Percentiles rank a stretch among this genome's conserved stretches.
Evolutionary conservation across 2,797 vertebrate genomes (phyloP).

Genomic region (Brachyalestes nurse): DNA sequence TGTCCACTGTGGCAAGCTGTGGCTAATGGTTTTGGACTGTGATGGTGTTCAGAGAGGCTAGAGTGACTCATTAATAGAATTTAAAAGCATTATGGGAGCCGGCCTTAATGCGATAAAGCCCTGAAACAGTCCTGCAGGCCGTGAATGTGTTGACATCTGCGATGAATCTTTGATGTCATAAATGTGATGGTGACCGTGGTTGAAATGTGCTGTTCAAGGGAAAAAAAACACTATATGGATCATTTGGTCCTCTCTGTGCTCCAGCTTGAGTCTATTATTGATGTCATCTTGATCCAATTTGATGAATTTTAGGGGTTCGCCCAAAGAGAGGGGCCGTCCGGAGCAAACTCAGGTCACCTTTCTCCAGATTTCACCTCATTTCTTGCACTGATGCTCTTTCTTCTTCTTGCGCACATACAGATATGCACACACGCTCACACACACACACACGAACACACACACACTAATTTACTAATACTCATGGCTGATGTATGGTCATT

Average conservation of each 20-base stretch:
- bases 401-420: conserved; percentile 12
- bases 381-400: conserved; percentile 46
- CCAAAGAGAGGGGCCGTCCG: conserved; percentile 61
- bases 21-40: conserved; percentile 46
- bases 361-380: conserved; percentile 57
- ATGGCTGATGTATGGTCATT: conserved; percentile 46
- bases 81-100: conserved; percentile 43
- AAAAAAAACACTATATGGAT: conserved; percentile 60
- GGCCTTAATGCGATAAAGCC: conserved; percentile 58
- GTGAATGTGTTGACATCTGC: conserved; percentile 63
- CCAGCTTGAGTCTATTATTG: conserved; percentile 64
- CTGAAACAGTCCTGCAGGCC: conserved; percentile 54
- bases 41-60: conserved; percentile 38
- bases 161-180: conserved; percentile 62
- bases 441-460: background rate
- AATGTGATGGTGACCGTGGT: conserved; percentile 56
- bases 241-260: conserved; percentile 56
- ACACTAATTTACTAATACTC: conserved; percentile 35
- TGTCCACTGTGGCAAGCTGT: conserved; percentile 25
- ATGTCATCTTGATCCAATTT: conserved; percentile 67
- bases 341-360: conserved; percentile 59
- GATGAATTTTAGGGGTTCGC: conserved; percentile 62
- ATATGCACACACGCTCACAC: conserved; percentile 15
- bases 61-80: conserved; percentile 57
- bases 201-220: conserved; percentile 55